phyloP scores from a whole-genome alignment of 2,797 vertebrate genomes.

The Leptatherina wallacei region DNA sequence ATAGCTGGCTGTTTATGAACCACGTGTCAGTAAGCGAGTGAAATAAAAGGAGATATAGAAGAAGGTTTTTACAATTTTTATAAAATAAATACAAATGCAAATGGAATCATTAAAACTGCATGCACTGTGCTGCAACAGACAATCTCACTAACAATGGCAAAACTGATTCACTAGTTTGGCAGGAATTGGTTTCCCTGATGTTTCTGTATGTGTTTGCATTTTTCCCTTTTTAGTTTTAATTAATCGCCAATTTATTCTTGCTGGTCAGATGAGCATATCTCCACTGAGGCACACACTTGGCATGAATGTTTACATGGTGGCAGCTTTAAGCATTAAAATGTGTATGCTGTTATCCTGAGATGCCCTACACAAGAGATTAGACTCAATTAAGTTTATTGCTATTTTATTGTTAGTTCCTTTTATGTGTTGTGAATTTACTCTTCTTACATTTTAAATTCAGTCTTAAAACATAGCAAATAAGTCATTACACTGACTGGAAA shows the following conservation, averaged over 20 bases:
- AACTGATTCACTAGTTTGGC: not conserved
- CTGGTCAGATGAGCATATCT: not conserved
- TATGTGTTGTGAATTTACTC: not conserved
- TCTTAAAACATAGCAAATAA: conserved; percentile 9
- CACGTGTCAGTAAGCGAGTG: conserved; percentile 1
- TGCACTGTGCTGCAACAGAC: too few relatives aligned
- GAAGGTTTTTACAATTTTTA: not conserved
- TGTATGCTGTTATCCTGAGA: not conserved
- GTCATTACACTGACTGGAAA: too few relatives aligned
- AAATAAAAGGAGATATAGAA: conserved; percentile 13
- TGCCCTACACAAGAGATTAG: too few relatives aligned
- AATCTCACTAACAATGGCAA: not conserved
- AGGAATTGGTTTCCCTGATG: not conserved
- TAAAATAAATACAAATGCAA: too few relatives aligned
- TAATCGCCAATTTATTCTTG: not conserved
- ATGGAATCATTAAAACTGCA: too few relatives aligned
- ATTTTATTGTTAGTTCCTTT: not conserved
- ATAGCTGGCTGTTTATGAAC: conserved; percentile 36
- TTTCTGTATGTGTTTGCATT: not conserved
- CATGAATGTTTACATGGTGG: not conserved
- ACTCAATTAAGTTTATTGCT: not conserved
- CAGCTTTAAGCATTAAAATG: not conserved
- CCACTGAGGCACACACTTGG: not conserved
- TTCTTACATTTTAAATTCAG: conserved; percentile 2
- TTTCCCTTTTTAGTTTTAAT: not conserved